Base-by-base conservation (phyloP, 2,797 vertebrate species). In the Oophaga sylvatica region DNA sequence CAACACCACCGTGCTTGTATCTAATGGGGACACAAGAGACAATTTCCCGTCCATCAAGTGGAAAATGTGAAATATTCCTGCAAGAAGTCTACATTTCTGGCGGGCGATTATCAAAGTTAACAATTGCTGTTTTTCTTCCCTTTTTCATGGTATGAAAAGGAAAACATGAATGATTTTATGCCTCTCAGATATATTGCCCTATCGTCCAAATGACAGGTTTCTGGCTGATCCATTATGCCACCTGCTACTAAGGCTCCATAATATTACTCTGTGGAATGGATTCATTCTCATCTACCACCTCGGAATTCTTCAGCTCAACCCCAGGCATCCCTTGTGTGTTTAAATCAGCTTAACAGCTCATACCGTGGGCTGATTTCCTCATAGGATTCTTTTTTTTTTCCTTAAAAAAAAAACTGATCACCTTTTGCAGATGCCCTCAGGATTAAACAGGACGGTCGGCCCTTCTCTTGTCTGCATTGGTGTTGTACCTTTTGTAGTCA, bases 331-430 rank as follows among this genome's bases (percentile, higher is more conserved):
- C 95, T 95, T 93, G 94, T 96, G 95, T 95, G 96, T 97, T 98
- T 97, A 97, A 98, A 98, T 97, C 97, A 97, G 97, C 97, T 98
- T 97, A 97, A 96, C 95, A 90, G 97, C 96, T 97, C 96, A 96
- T 95, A 95, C 93, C 93, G 95, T 93, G 94, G 92, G 91, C 95
- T 97, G 97, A 98, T 98, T 98, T 98, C 96, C 97, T 97, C 96
- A 96, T 96, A 97, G 97, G 96, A 96, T 95, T 95, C 95, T 95
- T 96, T 96, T 96, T 96, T 96, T 96, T 97, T 96, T 96, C 96
- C 5, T 41, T 41, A 76, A 76, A 76, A 77, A 97, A 59, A 53
- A 77, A 77, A 97, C 95, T 97, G 97, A 97, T 98, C 97, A 97
- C 97, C 97, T 97, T 97, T 96, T 95, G 95, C 95, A 95, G 96